Evolutionary conservation across 2,797 vertebrate species (phyloP).

Genomic region (Tokudaia muenninki): DNA sequence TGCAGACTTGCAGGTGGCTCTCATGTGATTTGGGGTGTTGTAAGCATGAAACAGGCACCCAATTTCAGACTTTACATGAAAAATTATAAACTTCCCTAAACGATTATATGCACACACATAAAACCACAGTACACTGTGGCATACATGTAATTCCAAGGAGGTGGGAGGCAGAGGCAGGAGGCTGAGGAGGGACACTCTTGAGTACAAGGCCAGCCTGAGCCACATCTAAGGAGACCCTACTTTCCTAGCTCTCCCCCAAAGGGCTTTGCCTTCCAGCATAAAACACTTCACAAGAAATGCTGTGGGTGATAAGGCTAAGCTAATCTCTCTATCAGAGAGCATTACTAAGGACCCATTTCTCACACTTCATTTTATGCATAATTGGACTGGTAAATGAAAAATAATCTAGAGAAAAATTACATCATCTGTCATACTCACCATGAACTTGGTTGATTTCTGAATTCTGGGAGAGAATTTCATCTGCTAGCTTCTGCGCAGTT

Average conservation of each 20-base stretch:
- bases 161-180: not conserved
- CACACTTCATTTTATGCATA: conserved; percentile 51
- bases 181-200: not conserved
- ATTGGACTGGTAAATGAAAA: conserved; percentile 62
- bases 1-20: not conserved
- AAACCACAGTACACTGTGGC: too few relatives aligned
- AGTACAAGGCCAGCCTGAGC: not conserved
- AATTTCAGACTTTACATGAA: conserved; percentile 13
- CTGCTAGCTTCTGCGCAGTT: conserved; percentile 98
- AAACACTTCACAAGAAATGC: conserved; percentile 44
- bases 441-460: conserved; percentile 99
- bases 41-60: conserved; percentile 16
- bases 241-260: not conserved
- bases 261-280: not conserved
- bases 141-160: not conserved
- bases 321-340: conserved; percentile 39
- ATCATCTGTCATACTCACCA: conserved; percentile 90
- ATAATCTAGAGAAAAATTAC: conserved; percentile 52
- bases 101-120: too few relatives aligned
- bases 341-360: conserved; percentile 31
- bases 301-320: conserved; percentile 46
- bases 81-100: not conserved
- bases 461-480: conserved; percentile 99
- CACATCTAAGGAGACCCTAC: not conserved
- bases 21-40: not conserved